Evolutionary conservation across 2,888 invertebrate species (phyloP).

Genomic region (Harmothoe impar): DNA sequence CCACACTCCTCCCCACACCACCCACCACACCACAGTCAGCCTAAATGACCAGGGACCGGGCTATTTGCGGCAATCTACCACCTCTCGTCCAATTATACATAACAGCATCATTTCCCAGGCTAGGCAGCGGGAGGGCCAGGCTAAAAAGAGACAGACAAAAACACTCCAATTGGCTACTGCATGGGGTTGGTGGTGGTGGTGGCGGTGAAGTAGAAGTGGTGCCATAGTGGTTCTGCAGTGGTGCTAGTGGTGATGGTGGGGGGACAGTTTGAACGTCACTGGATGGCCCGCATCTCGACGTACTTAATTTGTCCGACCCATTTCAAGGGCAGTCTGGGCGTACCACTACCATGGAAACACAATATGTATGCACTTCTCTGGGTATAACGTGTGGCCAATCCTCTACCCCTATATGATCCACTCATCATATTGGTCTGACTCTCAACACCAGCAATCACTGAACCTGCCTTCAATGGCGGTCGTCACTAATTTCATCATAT

Average conservation of each 20-base stretch:
- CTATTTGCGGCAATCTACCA: conserved; percentile 26
- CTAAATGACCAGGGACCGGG: background rate
- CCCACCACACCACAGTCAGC: background rate
- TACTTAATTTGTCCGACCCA: background rate
- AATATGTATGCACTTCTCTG: background rate
- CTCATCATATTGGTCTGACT: too few relatives aligned
- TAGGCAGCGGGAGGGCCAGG: background rate
- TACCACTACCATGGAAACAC: conserved; percentile 23
- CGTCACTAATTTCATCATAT: too few relatives aligned
- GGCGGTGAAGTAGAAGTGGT: too few relatives aligned
- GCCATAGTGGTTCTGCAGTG: background rate
- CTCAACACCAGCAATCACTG: too few relatives aligned
- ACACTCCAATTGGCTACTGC: background rate
- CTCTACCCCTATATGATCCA: too few relatives aligned
- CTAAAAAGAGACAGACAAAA: background rate
- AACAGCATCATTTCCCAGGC: conserved; percentile 18
- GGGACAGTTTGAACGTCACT: background rate
- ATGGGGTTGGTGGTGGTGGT: conserved; percentile 15
- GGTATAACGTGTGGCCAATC: too few relatives aligned
- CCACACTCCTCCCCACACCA: background rate
- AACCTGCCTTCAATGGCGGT: too few relatives aligned
- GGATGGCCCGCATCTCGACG: background rate
- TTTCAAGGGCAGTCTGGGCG: background rate
- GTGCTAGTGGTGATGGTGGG: background rate
- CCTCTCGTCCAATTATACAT: conserved; percentile 39